These are phyloP conservation scores for Agrilus cyanescens DNA, from an alignment of 2,888 invertebrate species.

Conservation along the genomic window DNA sequence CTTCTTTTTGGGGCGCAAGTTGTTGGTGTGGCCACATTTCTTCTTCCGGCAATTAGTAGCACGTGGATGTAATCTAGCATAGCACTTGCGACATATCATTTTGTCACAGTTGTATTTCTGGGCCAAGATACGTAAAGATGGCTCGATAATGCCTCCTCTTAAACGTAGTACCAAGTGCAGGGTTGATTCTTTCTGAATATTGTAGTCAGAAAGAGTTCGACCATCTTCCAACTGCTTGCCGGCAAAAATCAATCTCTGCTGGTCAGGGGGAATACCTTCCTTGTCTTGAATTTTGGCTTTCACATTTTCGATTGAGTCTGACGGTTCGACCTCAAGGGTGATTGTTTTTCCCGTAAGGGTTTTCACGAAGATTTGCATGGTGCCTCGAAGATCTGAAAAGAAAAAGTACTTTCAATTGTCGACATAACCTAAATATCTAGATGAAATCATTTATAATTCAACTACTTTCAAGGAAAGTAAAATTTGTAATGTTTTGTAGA, in stretches of 20 bases:
- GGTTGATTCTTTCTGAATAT: conserved; percentile 91
- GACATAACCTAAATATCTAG: too few species aligned
- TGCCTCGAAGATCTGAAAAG: too few species aligned
- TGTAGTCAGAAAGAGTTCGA: conserved; percentile 82
- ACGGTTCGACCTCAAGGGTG: conserved; percentile 83
- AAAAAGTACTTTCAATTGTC: too few species aligned
- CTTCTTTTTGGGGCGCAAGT: conserved; percentile 99
- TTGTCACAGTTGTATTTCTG: conserved; percentile 99
- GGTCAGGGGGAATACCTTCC: conserved; percentile 84
- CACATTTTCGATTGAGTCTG: conserved; percentile 90
- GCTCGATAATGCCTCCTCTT: conserved; percentile 96
- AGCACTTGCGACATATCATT: conserved; percentile 99
- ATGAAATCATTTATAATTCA: too few species aligned
- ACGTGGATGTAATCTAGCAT: conserved; percentile 96
- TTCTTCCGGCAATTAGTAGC: conserved; percentile 99
- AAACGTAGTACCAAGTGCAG: conserved; percentile 89
- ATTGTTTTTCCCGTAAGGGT: conserved; percentile 90
- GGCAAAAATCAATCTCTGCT: conserved; percentile 83
- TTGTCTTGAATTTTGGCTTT: conserved; percentile 89
- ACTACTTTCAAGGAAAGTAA: too few species aligned
- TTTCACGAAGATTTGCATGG: conserved; percentile 95
- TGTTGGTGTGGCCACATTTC: conserved; percentile 99
- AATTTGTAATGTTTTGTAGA: too few species aligned
- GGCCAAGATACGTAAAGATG: conserved; percentile 91
- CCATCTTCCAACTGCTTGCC: conserved; percentile 94